Percentiles rank a stretch among this genome's conserved stretches.
These are phyloP conservation scores for Drosophila putrida DNA, from an alignment of 2,888 invertebrate species.

Conservation along the genomic window DNA sequence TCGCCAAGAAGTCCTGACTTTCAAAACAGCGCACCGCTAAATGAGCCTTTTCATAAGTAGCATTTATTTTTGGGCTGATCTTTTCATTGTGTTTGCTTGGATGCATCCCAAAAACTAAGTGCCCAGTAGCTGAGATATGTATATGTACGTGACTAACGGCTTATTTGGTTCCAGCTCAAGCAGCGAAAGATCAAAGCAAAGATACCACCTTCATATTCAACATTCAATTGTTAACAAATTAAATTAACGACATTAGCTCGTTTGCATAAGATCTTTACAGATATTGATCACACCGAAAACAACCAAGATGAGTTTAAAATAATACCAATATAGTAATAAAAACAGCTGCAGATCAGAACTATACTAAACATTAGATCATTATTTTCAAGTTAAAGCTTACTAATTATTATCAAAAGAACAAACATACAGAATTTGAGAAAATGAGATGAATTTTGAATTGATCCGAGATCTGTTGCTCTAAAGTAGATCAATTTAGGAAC, in stretches of 20 bases:
- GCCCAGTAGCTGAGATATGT: constrained; percentile 45
- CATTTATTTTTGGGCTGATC: constrained; percentile 73
- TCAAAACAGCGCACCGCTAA: constrained; percentile 35
- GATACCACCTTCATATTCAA: not conserved
- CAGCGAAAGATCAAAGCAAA: constrained; percentile 32
- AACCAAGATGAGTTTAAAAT: not conserved
- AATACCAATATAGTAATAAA: no score
- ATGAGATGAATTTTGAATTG: no score
- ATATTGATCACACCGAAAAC: no score
- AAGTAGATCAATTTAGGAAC: no score
- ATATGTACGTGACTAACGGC: constrained; percentile 61
- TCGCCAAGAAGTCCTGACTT: constrained; percentile 21
- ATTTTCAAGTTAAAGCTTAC: no score
- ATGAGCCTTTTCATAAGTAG: constrained; percentile 65
- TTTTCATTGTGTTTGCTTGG: constrained; percentile 45
- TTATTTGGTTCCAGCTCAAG: constrained; percentile 56
- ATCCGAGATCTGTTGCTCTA: not conserved
- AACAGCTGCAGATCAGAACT: not conserved
- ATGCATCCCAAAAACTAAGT: constrained; percentile 36
- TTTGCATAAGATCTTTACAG: constrained; percentile 6
- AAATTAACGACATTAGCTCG: not conserved
- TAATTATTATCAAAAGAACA: not conserved
- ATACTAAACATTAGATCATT: not conserved
- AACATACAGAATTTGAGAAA: not conserved
- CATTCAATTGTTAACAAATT: constrained; percentile 3